Percentiles rank a stretch among this genome's conserved stretches.
These are phyloP conservation scores for Pluvianellus socialis DNA, from an alignment of 2,113 vertebrate genomes.

Conservation along the genomic window DNA sequence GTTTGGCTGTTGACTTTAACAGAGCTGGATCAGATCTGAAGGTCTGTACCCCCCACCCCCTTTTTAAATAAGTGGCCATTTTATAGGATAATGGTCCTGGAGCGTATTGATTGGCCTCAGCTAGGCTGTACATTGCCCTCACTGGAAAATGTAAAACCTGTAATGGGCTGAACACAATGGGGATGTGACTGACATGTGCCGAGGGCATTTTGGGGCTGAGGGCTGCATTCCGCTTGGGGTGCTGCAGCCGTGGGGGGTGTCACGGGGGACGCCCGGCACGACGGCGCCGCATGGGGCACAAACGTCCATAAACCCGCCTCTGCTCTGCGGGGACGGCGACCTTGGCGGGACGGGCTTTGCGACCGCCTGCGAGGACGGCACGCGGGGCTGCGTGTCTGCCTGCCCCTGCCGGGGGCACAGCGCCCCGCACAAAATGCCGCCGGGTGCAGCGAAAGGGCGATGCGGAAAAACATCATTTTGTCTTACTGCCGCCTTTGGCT, in stretches of 20 bases:
- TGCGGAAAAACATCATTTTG: neutral
- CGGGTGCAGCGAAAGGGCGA: neutral
- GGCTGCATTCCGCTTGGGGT: neutral
- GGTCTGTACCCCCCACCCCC: neutral
- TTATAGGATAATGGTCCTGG: slow-evolving; percentile 59
- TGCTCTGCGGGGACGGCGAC: neutral
- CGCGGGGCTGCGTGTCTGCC: neutral
- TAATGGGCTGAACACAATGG: slow-evolving; percentile 15
- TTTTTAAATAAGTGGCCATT: slow-evolving; percentile 60
- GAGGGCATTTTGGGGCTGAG: neutral
- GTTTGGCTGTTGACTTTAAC: slow-evolving; percentile 35
- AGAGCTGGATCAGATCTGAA: slow-evolving; percentile 29
- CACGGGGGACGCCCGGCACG: rapidly evolving
- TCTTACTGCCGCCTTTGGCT: neutral
- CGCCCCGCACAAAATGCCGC: neutral
- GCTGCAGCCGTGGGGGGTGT: neutral
- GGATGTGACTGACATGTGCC: neutral
- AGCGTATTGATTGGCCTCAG: slow-evolving; percentile 54
- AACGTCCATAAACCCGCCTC: neutral
- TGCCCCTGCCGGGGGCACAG: rapidly evolving
- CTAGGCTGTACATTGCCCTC: slow-evolving; percentile 6
- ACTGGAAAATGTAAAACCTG: slow-evolving; percentile 30
- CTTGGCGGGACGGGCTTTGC: rapidly evolving
- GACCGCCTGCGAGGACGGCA: neutral
- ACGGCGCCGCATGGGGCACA: rapidly evolving